Percentiles rank a stretch among this genome's conserved stretches.
Evolutionary conservation across 2,888 invertebrate species (phyloP).

Genomic region (Buathra laborator): DNA sequence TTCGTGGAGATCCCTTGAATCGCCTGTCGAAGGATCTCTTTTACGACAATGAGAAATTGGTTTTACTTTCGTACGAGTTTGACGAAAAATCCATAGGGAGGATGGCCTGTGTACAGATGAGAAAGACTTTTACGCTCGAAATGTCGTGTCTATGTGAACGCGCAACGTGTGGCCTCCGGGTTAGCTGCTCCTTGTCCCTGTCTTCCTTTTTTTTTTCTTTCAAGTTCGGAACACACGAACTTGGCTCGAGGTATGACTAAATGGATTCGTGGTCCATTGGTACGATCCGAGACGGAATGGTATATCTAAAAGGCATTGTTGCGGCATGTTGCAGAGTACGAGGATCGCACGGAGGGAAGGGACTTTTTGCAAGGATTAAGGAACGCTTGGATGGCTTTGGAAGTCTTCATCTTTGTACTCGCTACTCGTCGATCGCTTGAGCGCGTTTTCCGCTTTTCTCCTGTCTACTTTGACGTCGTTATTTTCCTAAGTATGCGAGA

Average conservation of each 20-base stretch:
- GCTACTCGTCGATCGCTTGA: slow-evolving; percentile 23
- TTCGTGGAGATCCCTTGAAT: slow-evolving; percentile 21
- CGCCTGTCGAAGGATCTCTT: slow-evolving; percentile 49
- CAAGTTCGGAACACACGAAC: slow-evolving; percentile 11
- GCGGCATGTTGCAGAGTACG: slow-evolving; percentile 23
- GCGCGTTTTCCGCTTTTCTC: slow-evolving; percentile 49
- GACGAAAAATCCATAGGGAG: slow-evolving; percentile 44
- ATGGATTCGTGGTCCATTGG: slow-evolving; percentile 56
- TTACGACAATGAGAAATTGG: slow-evolving; percentile 57
- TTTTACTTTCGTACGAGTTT: slow-evolving; percentile 39
- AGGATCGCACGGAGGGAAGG: neutral
- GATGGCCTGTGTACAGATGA: slow-evolving; percentile 22
- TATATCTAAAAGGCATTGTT: slow-evolving; percentile 30
- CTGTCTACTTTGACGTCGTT: slow-evolving; percentile 21
- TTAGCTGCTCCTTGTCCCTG: neutral
- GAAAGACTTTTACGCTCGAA: slow-evolving; percentile 46
- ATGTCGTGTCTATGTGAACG: slow-evolving; percentile 16
- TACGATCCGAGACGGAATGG: slow-evolving; percentile 15
- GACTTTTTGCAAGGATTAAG: slow-evolving; percentile 31
- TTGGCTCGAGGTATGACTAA: slow-evolving; percentile 51
- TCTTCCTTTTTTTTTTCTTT: slow-evolving; percentile 22
- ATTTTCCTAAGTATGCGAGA: slow-evolving; percentile 14
- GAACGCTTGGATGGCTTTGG: neutral
- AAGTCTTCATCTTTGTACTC: slow-evolving; percentile 52
- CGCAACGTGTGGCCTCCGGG: slow-evolving; percentile 39